These are phyloP conservation scores for Antidorcas marsupialis DNA, from an alignment of 2,113 vertebrate species.

Conservation along the genomic window DNA sequence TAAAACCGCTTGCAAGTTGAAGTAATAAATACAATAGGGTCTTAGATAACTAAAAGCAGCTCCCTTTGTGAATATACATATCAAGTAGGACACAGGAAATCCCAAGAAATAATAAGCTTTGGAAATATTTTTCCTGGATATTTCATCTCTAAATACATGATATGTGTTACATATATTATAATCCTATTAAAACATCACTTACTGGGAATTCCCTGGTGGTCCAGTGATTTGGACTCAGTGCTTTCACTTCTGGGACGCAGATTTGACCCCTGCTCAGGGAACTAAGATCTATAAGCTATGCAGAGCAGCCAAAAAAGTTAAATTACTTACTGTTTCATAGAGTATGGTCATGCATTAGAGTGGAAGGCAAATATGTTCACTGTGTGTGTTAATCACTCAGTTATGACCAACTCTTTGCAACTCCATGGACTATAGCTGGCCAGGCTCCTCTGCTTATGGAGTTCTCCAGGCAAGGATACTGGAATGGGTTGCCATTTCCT, in stretches of 20 bases:
- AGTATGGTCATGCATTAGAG: not conserved
- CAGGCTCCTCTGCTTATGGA: not conserved
- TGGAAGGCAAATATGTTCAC: not conserved
- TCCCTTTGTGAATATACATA: not conserved
- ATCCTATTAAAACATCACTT: not conserved
- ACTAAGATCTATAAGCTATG: not conserved
- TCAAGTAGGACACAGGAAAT: not conserved
- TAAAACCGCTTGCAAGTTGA: slow-evolving; percentile 14
- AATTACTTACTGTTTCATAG: not conserved
- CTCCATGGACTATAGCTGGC: not conserved
- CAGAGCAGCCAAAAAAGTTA: not conserved
- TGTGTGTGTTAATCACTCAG: not conserved
- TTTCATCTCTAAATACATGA: not conserved
- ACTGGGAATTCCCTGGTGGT: not conserved
- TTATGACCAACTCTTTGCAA: not conserved
- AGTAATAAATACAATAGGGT: slow-evolving; percentile 10
- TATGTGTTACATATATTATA: not conserved
- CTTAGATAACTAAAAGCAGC: not conserved
- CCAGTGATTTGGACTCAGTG: not conserved
- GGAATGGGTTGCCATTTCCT: not conserved
- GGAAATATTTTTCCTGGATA: not conserved
- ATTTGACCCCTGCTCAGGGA: not conserved
- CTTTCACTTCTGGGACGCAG: not conserved
- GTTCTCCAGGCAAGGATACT: not conserved
- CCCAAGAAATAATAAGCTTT: not conserved